Conservation (phyloP, 2,888 invertebrate genomes). For the Anorthoa munda region DNA sequence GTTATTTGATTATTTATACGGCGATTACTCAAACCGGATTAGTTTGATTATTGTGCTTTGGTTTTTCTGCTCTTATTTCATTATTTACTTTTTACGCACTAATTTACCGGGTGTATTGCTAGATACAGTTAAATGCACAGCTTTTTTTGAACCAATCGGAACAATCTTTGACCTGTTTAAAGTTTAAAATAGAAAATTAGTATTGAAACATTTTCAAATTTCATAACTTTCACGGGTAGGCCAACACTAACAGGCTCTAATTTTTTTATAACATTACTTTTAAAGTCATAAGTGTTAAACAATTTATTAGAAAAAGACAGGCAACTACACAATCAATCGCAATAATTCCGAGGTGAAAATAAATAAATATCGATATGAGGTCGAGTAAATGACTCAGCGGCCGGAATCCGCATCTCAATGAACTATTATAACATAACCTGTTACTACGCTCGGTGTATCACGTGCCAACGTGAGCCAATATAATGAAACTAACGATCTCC, state of each 20-base stretch:
- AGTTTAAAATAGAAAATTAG: no score
- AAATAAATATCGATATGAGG: conserved; percentile 64
- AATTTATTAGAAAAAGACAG: conserved; percentile 22
- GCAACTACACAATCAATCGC: conserved; percentile 44
- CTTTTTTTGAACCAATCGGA: background rate
- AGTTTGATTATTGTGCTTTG: conserved; percentile 24
- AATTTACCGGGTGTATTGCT: background rate
- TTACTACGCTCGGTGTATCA: conserved; percentile 68
- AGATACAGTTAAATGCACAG: background rate
- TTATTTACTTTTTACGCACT: conserved; percentile 7
- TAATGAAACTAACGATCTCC: conserved; percentile 7
- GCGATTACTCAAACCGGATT: conserved; percentile 44
- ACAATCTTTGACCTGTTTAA: background rate
- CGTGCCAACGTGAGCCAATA: conserved; percentile 49
- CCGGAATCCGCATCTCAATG: conserved; percentile 75
- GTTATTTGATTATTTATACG: conserved; percentile 36
- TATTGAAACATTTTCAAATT: background rate
- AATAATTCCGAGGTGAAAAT: conserved; percentile 58
- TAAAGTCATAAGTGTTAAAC: background rate
- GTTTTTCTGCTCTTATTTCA: conserved; percentile 15
- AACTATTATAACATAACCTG: conserved; percentile 78
- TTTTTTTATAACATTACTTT: background rate
- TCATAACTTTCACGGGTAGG: background rate
- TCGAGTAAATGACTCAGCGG: conserved; percentile 76
- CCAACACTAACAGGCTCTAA: no score